phyloP scores from a whole-genome alignment of 2,888 invertebrate species.

The Chalcosyrphus nemorum region DNA sequence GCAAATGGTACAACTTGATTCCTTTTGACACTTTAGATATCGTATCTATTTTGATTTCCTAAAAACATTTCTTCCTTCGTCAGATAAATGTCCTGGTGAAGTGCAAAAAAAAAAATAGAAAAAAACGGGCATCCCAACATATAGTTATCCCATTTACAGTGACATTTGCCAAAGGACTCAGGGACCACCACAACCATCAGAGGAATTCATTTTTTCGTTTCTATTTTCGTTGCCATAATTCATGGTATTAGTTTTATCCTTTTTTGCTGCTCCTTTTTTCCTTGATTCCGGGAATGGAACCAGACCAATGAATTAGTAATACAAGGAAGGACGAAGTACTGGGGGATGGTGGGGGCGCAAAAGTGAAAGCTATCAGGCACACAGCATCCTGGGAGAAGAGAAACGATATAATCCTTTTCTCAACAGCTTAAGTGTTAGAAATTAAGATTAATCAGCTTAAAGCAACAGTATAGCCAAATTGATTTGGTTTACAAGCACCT shows the following conservation, averaged over 20 bases:
- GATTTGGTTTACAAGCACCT: conserved; percentile 8
- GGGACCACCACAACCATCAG: not conserved
- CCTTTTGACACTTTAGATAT: conserved; percentile 59
- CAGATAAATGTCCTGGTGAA: conserved; percentile 39
- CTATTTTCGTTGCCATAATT: conserved; percentile 45
- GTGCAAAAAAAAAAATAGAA: not conserved
- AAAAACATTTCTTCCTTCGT: conserved; percentile 42
- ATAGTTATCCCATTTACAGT: conserved; percentile 10
- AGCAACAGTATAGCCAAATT: conserved; percentile 31
- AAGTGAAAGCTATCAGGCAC: conserved; percentile 31
- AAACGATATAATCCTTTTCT: conserved; percentile 59
- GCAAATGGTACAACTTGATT: conserved; percentile 45
- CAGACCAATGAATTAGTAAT: conserved; percentile 34
- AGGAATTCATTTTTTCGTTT: conserved; percentile 9
- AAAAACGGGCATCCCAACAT: conserved; percentile 13
- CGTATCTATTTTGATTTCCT: conserved; percentile 50
- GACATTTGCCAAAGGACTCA: conserved; percentile 7
- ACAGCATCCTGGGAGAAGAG: conserved; percentile 17
- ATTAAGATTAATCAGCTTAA: conserved; percentile 65
- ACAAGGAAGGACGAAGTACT: conserved; percentile 7
- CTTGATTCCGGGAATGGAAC: not conserved
- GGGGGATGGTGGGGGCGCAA: not conserved
- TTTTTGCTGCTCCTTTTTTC: not conserved
- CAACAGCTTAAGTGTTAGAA: conserved; percentile 66
- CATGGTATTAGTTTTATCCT: conserved; percentile 49